A percentile compares a stretch with the other conserved stretches of the same genome.
Conservation (phyloP, 1,140 invertebrate genomes). For the Pseudomyrmex sp. region DNA sequence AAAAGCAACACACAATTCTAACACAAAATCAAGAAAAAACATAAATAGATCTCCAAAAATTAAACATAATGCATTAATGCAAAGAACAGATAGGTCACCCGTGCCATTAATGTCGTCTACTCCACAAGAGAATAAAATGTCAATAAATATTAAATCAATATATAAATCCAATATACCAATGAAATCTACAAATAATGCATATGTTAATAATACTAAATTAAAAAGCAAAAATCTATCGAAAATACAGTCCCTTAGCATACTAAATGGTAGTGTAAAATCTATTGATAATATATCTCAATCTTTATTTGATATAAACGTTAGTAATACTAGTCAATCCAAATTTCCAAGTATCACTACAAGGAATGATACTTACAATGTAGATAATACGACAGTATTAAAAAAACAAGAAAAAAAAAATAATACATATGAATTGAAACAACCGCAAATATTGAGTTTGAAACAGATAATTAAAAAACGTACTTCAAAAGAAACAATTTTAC, state of each 20-base stretch:
- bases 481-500: conserved; percentile 49
- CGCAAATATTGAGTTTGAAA: conserved; percentile 68
- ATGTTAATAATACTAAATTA: background rate
- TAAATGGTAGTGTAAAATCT: conserved; percentile 28
- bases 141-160: background rate
- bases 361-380: conserved; percentile 29
- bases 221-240: background rate
- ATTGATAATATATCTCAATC: conserved; percentile 53
- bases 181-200: background rate
- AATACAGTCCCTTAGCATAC: background rate
- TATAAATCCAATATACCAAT: background rate
- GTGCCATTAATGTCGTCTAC: conserved; percentile 64
- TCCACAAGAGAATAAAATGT: conserved; percentile 41
- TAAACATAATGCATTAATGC: conserved; percentile 1
- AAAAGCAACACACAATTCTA: background rate
- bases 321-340: conserved; percentile 13
- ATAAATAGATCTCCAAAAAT: background rate
- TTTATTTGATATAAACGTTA: conserved; percentile 44
- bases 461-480: conserved; percentile 39
- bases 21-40: background rate
- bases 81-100: background rate
- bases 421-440: conserved; percentile 76
- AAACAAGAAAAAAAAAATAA: conserved; percentile 45
- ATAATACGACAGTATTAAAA: background rate
- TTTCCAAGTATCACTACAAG: background rate